These are phyloP conservation scores for Oenanthe melanoleuca DNA, from an alignment of 2,113 vertebrate genomes.

Conservation along the genomic window DNA sequence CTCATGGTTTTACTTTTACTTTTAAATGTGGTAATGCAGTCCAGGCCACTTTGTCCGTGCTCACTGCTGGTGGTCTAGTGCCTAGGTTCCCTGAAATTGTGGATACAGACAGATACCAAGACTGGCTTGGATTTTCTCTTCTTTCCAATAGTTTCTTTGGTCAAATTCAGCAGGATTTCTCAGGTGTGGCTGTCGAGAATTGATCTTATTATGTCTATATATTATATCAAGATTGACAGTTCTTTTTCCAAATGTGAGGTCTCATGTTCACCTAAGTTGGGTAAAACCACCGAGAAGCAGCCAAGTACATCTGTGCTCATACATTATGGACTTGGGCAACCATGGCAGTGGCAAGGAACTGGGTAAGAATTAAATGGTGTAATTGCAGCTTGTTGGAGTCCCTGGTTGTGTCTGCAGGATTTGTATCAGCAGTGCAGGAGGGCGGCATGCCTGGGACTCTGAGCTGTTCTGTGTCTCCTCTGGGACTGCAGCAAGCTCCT, in stretches of 20 bases:
- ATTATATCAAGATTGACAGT: background rate
- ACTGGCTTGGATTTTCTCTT: background rate
- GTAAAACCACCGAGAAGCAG: background rate
- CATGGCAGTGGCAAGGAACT: background rate
- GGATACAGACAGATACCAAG: background rate
- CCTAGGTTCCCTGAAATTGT: background rate
- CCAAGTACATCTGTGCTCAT: background rate
- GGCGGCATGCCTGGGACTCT: rapidly evolving
- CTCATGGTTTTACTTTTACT: background rate
- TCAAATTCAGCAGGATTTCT: background rate
- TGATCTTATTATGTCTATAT: background rate
- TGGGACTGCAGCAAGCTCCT: background rate
- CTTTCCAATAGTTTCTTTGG: background rate
- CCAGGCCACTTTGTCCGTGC: background rate
- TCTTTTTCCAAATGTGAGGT: background rate
- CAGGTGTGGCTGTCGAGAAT: background rate
- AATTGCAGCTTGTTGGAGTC: background rate
- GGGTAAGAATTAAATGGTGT: rapidly evolving
- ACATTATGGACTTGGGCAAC: rapidly evolving
- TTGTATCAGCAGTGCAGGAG: background rate
- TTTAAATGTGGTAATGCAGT: background rate
- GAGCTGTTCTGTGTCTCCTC: background rate
- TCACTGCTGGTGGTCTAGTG: background rate
- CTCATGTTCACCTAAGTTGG: background rate
- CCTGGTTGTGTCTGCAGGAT: background rate